Evolutionary conservation across 2,797 vertebrate genomes (phyloP).

Genomic region (Poecilia velifera): DNA sequence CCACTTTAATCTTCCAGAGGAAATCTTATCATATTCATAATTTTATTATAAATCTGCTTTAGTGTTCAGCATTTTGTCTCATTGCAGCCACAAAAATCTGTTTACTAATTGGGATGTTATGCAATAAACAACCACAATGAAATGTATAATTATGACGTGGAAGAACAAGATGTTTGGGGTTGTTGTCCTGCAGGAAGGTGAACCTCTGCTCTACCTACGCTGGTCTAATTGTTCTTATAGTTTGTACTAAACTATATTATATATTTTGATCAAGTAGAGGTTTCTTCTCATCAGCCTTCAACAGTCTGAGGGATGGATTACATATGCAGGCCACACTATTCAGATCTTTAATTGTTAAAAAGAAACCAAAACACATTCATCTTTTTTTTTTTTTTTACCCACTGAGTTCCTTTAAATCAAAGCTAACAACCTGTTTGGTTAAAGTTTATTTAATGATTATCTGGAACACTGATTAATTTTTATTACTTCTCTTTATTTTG

Average conservation of each 20-base stretch:
- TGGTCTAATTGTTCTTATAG: background rate
- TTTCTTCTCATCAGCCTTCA: background rate
- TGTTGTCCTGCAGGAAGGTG: background rate
- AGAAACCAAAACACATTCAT: background rate
- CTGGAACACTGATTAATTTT: background rate
- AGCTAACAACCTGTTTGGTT: background rate
- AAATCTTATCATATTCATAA: background rate
- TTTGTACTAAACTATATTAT: background rate
- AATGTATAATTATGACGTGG: background rate
- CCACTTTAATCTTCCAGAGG: background rate
- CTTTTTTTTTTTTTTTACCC: background rate
- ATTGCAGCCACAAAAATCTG: background rate
- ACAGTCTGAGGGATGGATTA: background rate
- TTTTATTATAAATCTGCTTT: background rate
- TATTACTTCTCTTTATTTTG: background rate
- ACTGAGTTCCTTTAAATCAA: background rate
- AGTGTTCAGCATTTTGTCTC: background rate
- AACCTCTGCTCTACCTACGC: background rate
- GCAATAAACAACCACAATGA: background rate
- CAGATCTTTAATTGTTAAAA: background rate
- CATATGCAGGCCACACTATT: background rate
- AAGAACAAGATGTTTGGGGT: background rate
- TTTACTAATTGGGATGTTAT: background rate
- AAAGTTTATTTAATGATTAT: background rate
- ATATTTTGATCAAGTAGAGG: background rate